These are phyloP conservation scores for Narcine bancroftii DNA, from an alignment of 2,113 vertebrate genomes.

Conservation along the genomic window DNA sequence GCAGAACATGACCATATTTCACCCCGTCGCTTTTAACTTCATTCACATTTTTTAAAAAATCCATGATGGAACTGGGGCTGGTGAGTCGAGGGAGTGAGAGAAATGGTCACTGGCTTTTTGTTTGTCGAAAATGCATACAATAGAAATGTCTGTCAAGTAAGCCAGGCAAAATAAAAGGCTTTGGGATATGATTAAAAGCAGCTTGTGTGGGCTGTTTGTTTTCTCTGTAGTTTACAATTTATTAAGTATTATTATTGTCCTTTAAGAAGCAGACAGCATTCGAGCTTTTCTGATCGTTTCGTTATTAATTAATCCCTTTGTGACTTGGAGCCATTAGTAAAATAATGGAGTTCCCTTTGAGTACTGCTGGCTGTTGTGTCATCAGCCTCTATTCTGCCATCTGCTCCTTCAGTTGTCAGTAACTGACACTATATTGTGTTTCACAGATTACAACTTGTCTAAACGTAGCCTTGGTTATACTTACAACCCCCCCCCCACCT, in stretches of 20 bases:
- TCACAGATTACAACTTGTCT: neutral
- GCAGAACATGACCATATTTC: neutral
- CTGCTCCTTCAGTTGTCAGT: neutral
- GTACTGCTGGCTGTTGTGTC: constrained; percentile 17
- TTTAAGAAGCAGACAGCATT: constrained; percentile 23
- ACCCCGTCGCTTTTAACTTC: neutral
- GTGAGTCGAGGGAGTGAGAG: neutral
- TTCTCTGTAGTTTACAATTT: constrained; percentile 30
- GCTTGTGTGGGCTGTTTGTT: constrained; percentile 5
- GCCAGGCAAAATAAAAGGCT: neutral
- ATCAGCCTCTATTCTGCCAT: neutral
- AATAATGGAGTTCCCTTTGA: constrained; percentile 25
- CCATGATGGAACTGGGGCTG: neutral
- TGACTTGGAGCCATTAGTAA: constrained; percentile 2
- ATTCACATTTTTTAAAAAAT: neutral
- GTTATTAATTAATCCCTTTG: constrained; percentile 37
- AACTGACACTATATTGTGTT: constrained; percentile 8
- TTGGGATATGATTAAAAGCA: neutral
- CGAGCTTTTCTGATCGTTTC: constrained; percentile 17
- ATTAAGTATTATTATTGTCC: constrained; percentile 7
- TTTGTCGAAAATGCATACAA: neutral
- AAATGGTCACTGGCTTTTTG: neutral
- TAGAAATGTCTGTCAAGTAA: neutral
- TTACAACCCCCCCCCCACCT: neutral
- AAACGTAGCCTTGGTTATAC: neutral